Evolutionary conservation across 2,888 invertebrate species (phyloP).

Genomic region (Cyrtodaria siliqua): DNA sequence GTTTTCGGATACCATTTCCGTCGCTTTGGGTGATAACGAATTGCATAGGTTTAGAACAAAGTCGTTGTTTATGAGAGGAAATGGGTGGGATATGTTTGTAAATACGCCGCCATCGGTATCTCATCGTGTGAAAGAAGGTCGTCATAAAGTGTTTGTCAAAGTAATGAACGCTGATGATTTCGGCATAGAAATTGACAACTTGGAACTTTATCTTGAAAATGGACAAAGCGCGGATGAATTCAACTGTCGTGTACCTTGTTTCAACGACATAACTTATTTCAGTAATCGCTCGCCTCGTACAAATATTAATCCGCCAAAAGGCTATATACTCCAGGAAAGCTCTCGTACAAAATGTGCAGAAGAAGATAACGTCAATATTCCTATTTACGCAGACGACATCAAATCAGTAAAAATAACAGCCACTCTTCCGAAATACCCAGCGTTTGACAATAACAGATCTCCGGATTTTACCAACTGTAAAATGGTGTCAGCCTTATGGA

Average conservation of each 20-base stretch:
- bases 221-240: slow-evolving; percentile 47
- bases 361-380: slow-evolving; percentile 74
- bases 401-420: slow-evolving; percentile 59
- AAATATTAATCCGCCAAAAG: background rate
- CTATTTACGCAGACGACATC: slow-evolving; percentile 58
- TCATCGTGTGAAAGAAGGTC: slow-evolving; percentile 31
- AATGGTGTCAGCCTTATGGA: slow-evolving; percentile 58
- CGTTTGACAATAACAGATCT: slow-evolving; percentile 61
- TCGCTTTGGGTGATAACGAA: slow-evolving; percentile 40
- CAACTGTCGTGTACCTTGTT: slow-evolving; percentile 65
- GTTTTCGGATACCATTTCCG: slow-evolving; percentile 36
- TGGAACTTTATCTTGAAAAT: slow-evolving; percentile 53
- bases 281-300: slow-evolving; percentile 9
- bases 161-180: slow-evolving; percentile 52
- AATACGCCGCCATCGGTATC: background rate
- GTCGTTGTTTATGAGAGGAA: slow-evolving; percentile 18
- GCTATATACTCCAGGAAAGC: slow-evolving; percentile 55
- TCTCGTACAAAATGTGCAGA: slow-evolving; percentile 69
- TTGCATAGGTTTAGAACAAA: slow-evolving; percentile 29
- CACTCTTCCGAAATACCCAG: slow-evolving; percentile 62
- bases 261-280: slow-evolving; percentile 44
- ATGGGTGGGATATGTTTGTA: slow-evolving; percentile 42
- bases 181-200: slow-evolving; percentile 70
- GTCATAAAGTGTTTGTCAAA: slow-evolving; percentile 49
- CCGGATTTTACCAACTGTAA: slow-evolving; percentile 60